Percentiles rank a stretch among this genome's conserved stretches.
Conservation (phyloP, 2,113 vertebrate genomes). For the Leptocoma aspasia region DNA sequence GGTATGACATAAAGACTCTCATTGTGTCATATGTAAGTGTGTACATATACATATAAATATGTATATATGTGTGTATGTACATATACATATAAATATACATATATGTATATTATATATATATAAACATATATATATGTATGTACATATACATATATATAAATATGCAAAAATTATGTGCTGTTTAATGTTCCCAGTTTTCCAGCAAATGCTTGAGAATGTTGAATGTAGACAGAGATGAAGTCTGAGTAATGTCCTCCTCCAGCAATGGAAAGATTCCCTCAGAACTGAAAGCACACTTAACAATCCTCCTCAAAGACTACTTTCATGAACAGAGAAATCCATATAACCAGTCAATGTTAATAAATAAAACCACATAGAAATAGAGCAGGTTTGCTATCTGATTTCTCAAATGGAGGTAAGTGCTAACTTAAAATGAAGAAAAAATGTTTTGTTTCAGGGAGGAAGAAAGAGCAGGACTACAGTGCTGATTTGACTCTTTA, state of each 20-base stretch:
- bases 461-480: background rate
- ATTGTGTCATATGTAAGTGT: no score
- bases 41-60: no score
- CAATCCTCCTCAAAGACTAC: background rate
- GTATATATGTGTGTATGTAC: background rate
- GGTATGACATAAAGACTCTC: background rate
- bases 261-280: background rate
- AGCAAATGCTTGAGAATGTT: background rate
- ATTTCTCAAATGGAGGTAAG: background rate
- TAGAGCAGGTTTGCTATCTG: background rate
- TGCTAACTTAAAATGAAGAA: background rate
- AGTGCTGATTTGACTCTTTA: background rate
- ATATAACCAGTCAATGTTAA: background rate
- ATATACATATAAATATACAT: no score
- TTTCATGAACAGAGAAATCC: background rate
- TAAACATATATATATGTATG: no score
- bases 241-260: background rate
- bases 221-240: background rate
- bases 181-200: background rate
- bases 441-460: background rate
- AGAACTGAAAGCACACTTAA: background rate
- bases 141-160: background rate
- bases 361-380: fast-evolving
- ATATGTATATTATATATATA: no score
- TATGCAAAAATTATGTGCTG: background rate